These are phyloP conservation scores for Eupsilia transversa DNA, from an alignment of 2,888 invertebrate genomes.

Conservation along the genomic window DNA sequence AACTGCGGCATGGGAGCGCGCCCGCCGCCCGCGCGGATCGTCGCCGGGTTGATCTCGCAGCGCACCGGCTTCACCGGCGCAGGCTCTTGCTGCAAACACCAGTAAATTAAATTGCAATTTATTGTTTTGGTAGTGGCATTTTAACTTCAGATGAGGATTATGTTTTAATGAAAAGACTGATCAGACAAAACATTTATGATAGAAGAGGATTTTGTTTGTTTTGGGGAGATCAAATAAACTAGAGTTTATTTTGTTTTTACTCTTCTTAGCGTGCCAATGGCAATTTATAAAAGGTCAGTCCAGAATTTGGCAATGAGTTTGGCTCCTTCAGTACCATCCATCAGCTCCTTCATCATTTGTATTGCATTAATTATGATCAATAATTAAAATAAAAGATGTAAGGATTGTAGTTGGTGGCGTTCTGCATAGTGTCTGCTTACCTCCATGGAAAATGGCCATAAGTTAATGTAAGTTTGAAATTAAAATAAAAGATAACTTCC, in stretches of 20 bases:
- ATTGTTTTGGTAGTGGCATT: not conserved
- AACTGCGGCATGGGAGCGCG: conserved; percentile 93
- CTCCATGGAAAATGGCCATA: not conserved
- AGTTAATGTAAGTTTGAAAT: not conserved
- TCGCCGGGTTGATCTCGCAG: conserved; percentile 96
- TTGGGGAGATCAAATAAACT: no score
- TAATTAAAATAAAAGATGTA: not conserved
- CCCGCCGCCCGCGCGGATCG: conserved; percentile 91
- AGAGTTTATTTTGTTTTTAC: not conserved
- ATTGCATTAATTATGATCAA: not conserved
- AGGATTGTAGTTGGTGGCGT: not conserved
- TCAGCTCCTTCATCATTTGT: not conserved
- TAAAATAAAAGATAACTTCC: not conserved
- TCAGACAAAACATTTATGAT: not conserved
- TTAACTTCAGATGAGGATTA: not conserved
- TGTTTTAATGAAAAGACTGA: not conserved
- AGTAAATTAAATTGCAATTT: not conserved
- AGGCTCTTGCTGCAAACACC: conserved; percentile 75
- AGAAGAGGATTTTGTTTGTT: not conserved
- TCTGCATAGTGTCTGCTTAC: not conserved
- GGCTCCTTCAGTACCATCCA: no score
- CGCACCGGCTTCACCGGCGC: conserved; percentile 91
- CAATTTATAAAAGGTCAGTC: no score
- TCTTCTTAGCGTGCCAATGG: no score
- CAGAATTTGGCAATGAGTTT: no score